Evolutionary conservation across 1,140 invertebrate species (phyloP), one percentile per base, ranked within the genome.

Genomic region (Listronotus oregonensis): DNA sequence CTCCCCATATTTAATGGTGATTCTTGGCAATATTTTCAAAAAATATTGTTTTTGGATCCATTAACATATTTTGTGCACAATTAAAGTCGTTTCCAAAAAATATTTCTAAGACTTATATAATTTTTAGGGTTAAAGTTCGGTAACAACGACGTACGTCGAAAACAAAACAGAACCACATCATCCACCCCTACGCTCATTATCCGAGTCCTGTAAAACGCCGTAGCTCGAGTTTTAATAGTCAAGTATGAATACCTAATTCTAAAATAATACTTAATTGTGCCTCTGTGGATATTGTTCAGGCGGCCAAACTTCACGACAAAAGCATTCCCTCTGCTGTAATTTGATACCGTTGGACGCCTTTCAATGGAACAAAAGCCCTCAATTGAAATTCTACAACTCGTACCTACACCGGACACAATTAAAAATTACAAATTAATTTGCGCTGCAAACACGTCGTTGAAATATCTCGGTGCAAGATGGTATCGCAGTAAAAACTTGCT

Each of bases 341-440:
- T 68, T 68, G 61, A 68, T 68, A 68, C 60, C 51, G 66, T 63
- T 67, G 66, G 66, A 43, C 59, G 60, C 54, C 39, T 61, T 66
- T 66, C 47, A 51, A 56, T 63, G 52, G 37, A 64, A 64, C 52
- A 57, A 67, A 67, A 64, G 64, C 11, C 40, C 31, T 32, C 57
- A 66, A 61, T 66, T 66, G 56, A 66, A 66, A 66, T 62, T 52
- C 50, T 62, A 61, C 57, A 54, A 66, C 14, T 62, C 37, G 57
- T 62, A 61, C 54, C 18, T 58, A 58, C 55, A 65, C 63, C 64
- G 57, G 64, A 66, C 57, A 66, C 58, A 66, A 66, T 66, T 66
- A 66, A 66, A 66, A 66, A 66, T 57, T 62, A 66, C 64, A 61
- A 66, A 66, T 66, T 66, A 66, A 66, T 66, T 61, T 66, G 49